Evolutionary conservation across 1,140 invertebrate genomes (phyloP).

Genomic region (Dinoponera quadriceps): DNA sequence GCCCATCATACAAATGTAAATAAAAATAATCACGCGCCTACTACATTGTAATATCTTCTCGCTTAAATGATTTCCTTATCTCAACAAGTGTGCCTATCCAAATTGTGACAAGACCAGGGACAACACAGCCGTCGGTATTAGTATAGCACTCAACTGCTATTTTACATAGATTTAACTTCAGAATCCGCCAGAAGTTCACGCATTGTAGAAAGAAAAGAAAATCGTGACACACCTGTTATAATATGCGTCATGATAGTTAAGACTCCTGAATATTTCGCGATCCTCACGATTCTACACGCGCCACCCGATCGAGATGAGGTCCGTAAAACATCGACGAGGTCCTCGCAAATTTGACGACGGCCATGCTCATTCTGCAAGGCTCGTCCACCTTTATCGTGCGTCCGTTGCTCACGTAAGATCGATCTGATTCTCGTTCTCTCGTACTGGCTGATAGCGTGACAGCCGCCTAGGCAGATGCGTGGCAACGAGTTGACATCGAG

Average conservation of each 20-base stretch:
- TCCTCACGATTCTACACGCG: background rate
- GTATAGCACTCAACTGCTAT: background rate
- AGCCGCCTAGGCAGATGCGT: conserved; percentile 77
- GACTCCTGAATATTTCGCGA: background rate
- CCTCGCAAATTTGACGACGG: conserved; percentile 8
- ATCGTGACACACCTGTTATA: background rate
- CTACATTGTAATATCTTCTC: background rate
- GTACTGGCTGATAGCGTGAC: conserved; percentile 72
- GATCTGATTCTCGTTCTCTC: conserved; percentile 38
- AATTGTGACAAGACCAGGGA: background rate
- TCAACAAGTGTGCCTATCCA: background rate
- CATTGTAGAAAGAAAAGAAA: background rate
- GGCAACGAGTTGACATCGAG: conserved; percentile 78
- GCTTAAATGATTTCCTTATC: background rate
- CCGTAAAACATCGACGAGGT: background rate
- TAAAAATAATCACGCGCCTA: background rate
- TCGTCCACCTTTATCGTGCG: conserved; percentile 33
- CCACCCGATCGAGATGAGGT: conserved; percentile 12
- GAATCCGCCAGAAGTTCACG: background rate
- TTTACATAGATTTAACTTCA: background rate
- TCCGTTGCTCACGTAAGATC: conserved; percentile 20
- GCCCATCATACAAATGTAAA: background rate
- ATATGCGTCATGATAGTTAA: conserved; percentile 21
- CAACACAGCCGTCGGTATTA: background rate
- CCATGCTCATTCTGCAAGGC: background rate